Conservation (phyloP, 2,888 invertebrate species). For the Temnothorax rugatulus region DNA sequence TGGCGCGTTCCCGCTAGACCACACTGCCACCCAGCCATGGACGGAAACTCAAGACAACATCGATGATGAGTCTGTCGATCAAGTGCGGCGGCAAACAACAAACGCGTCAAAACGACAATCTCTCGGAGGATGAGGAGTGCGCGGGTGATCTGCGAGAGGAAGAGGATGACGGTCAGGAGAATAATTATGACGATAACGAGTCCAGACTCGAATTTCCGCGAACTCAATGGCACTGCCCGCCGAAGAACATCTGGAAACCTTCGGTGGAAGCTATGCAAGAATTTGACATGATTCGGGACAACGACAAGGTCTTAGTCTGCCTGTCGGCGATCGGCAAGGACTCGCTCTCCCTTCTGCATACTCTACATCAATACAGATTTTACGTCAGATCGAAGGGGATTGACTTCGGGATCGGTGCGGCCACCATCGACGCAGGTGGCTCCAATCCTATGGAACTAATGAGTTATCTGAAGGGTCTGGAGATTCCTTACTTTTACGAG, state of each 20-base stretch:
- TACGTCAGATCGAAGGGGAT: conserved; percentile 92
- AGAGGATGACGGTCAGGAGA: conserved; percentile 69
- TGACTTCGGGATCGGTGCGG: conserved; percentile 91
- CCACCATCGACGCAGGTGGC: conserved; percentile 90
- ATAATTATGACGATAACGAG: conserved; percentile 68
- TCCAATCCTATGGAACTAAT: conserved; percentile 89
- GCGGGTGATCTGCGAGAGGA: conserved; percentile 72
- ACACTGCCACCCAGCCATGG: too few relatives aligned
- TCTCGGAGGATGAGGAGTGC: conserved; percentile 83
- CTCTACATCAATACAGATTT: conserved; percentile 94
- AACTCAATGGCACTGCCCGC: conserved; percentile 91
- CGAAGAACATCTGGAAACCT: conserved; percentile 94
- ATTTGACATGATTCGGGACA: conserved; percentile 93
- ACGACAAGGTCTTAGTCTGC: conserved; percentile 94
- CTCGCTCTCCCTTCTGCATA: conserved; percentile 94
- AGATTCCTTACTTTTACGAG: conserved; percentile 89
- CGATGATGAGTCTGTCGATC: conserved; percentile 62
- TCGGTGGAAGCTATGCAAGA: conserved; percentile 93
- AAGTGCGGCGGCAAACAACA: conserved; percentile 71
- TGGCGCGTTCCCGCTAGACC: too few relatives aligned
- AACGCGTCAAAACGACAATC: conserved; percentile 78
- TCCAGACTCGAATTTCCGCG: conserved; percentile 84
- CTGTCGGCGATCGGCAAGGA: conserved; percentile 93
- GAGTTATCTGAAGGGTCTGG: conserved; percentile 87
- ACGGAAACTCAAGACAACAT: conserved; percentile 72